Evolutionary conservation across 1,140 invertebrate genomes (phyloP), one percentile per base, ranked within the genome.

Genomic region (Sminthurides bifidus): DNA sequence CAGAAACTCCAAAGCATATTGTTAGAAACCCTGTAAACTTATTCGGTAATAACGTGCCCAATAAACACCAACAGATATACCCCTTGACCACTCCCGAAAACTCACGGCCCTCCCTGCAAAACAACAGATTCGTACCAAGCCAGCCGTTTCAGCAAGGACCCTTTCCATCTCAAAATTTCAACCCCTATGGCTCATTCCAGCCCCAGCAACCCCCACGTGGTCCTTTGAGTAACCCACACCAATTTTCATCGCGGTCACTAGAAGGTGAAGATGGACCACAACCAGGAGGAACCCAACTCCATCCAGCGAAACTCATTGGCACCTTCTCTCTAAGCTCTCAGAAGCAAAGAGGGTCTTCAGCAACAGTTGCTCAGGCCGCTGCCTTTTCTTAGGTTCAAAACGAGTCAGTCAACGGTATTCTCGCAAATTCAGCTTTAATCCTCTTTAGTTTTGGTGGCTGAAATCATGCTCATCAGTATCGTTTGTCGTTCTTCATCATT

Each of bases 1-100:
- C 46, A 8, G 46, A 49, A 29, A 49, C 26, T 17, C 46, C 46
- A 8, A 49, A 49, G 21, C 46, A 49, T 21, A 26, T 49, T 17
- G 46, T 49, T 8, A 23, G 26, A 35, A 49, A 49, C 21, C 46
- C 46, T n/a, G 17, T 49, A 4, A 33, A 33, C 24, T 21, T 49
- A 5, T 49, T 49, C 21, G 26, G 10, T 6, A 49, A 31, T n/a
- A 6, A n/a, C 6, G 3, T 21, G 3, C 6, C 5, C 3, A 12
- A n/a, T 17, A 49, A 49, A 26, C 46, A 27, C 12, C 46, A 27
- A 24, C 46, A 49, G 35, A 17, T 49, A 3, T 31, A 33, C 29
- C 24, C 46, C n/a, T 21, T 49, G 3, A 33, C 46, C 17, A 33
- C 46, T 8, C 17, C 35, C 17, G 46, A 49, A 26, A 49, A 49